Evolutionary conservation across 1,140 invertebrate genomes (phyloP).

Genomic region (Pentalonia nigronervosa): DNA sequence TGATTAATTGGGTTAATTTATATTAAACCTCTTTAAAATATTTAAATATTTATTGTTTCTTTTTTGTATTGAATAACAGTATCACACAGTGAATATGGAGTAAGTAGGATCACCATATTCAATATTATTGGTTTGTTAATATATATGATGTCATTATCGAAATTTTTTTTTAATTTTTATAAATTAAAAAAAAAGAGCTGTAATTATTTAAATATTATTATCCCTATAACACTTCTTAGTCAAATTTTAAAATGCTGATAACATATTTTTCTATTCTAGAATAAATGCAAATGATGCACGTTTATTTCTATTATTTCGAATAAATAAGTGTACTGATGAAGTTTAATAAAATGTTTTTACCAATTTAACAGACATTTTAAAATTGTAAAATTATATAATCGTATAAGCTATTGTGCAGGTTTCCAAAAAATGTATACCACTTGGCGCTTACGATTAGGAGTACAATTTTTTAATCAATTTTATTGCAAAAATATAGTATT

Average conservation of each 20-base stretch:
- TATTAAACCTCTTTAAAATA: not conserved
- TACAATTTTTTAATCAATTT: not conserved
- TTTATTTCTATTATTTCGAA: not conserved
- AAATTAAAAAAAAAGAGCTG: not conserved
- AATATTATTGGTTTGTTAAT: not conserved
- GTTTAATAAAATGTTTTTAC: not conserved
- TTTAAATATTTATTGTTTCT: not conserved
- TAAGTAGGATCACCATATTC: not conserved
- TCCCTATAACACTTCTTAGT: not conserved
- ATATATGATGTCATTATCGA: not conserved
- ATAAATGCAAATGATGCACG: not conserved
- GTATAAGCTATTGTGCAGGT: not conserved
- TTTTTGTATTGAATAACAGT: not conserved
- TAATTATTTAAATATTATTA: constrained; percentile 1
- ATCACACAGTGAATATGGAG: not conserved
- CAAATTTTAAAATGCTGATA: not conserved
- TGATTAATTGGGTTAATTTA: not conserved
- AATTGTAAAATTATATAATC: not conserved
- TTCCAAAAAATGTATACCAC: not conserved
- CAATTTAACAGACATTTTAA: not conserved
- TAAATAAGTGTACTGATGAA: not conserved
- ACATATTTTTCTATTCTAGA: not conserved
- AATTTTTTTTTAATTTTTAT: not conserved
- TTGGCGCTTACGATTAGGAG: not conserved
- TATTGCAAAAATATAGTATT: not conserved